Conservation (phyloP, 2,113 vertebrate species). For the Ictalurus furcatus region DNA sequence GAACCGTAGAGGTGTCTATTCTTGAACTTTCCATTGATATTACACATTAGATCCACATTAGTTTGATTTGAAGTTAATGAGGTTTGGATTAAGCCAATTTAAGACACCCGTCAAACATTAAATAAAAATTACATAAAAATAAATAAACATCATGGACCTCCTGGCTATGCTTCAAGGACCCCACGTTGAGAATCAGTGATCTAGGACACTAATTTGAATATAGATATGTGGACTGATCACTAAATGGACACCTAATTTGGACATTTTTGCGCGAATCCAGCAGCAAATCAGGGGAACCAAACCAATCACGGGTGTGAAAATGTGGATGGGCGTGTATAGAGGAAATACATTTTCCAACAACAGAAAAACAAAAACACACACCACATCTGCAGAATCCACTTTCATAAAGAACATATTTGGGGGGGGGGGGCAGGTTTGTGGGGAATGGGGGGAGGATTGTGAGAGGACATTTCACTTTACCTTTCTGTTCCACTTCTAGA, state of each 20-base stretch:
- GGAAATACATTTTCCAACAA: background rate
- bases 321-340: background rate
- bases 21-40: background rate
- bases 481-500: slow-evolving; percentile 99
- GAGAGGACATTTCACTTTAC: slow-evolving; percentile 92
- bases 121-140: background rate
- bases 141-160: background rate
- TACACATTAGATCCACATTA: background rate
- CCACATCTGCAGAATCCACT: background rate
- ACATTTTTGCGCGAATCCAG: background rate
- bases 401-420: slow-evolving; percentile 10
- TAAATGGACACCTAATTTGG: background rate
- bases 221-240: background rate
- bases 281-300: slow-evolving; percentile 30
- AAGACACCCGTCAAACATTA: background rate
- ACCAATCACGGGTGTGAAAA: slow-evolving; percentile 6
- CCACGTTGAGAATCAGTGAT: background rate
- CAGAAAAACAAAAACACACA: background rate
- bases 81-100: background rate
- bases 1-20: background rate
- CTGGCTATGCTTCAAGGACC: background rate
- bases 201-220: background rate
- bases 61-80: background rate
- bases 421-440: too few relatives aligned
- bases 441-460: slow-evolving; percentile 54